Evolutionary conservation across 1,140 invertebrate species (phyloP), one percentile per base, ranked within the genome.

Genomic region (Drosophila yakuba): DNA sequence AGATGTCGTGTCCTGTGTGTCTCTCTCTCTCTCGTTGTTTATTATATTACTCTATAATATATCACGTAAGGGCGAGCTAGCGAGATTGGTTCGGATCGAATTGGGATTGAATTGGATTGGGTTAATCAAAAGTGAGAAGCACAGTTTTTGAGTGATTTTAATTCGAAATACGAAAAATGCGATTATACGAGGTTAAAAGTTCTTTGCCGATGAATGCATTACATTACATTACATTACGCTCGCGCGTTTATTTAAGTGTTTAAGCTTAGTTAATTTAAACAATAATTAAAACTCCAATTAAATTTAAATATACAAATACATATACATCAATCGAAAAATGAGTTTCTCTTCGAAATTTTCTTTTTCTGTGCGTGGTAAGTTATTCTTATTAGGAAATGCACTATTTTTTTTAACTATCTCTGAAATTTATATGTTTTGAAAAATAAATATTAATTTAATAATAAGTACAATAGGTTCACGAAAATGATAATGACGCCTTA

Each of bases 91-190:
- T 50, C 36, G 52, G 39, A 59, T 61, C 71, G 28, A 35, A 66
- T 67, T 43, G 54, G 54, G 50, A 41, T 43, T 41, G 55, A 50
- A 58, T 59, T 38, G 48, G 63, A 41, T 43, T 41, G 55, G 51
- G 23, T 51, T 72, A 83, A 82, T 81, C 64, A 68, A 69, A 81
- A 80, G 62, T 62, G 61, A 50, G 61, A 50, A 89, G 80, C 75
- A 78, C 80, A 75, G 69, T 88, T 86, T 83, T 89, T 80, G 79
- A 88, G 82, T 88, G 82, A 88, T 86, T 86, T 86, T 88, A 76
- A 86, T 82, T 85, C 74, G 78, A 75, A 78, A 60, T 83, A 76
- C 55, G 51, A 63, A 61, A 50, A 14, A 50, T 54, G 74, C 62
- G 35, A 74, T 86, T 68, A 74, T 60, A 74, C 57, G 44, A 81